Conservation (phyloP, 2,113 vertebrate genomes). For the Spea bombifrons region DNA sequence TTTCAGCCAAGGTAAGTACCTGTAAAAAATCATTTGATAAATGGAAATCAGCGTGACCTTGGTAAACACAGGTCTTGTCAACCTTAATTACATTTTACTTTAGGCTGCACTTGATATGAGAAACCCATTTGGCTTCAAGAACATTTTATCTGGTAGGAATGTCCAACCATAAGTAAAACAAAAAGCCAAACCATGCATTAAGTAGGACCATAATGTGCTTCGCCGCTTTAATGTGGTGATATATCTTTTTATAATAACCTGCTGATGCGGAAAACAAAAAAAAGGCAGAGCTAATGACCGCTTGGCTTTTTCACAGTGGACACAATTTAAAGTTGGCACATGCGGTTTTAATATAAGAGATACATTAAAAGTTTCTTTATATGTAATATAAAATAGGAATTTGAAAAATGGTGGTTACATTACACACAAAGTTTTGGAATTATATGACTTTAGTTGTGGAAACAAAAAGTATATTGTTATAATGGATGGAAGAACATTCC, state of each 20-base stretch:
- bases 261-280: slow-evolving; percentile 3
- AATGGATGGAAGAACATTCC: too few relatives aligned
- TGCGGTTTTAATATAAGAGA: background rate
- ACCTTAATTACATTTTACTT: slow-evolving; percentile 34
- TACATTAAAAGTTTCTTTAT: background rate
- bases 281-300: slow-evolving; percentile 1
- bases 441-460: too few relatives aligned
- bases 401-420: background rate
- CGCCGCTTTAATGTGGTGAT: background rate
- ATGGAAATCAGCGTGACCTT: background rate
- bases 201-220: slow-evolving; percentile 30
- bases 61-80: slow-evolving; percentile 21
- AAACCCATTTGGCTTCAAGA: slow-evolving; percentile 17
- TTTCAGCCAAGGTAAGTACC: slow-evolving; percentile 10
- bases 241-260: background rate
- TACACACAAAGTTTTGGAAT: too few relatives aligned
- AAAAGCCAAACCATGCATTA: slow-evolving; percentile 29
- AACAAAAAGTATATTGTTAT: too few relatives aligned
- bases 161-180: slow-evolving; percentile 28
- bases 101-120: slow-evolving; percentile 34
- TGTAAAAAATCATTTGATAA: slow-evolving; percentile 3
- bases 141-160: slow-evolving; percentile 25
- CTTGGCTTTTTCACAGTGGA: background rate
- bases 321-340: background rate
- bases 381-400: background rate